Conservation (phyloP, 2,797 vertebrate species). For the Myotis myotis region DNA sequence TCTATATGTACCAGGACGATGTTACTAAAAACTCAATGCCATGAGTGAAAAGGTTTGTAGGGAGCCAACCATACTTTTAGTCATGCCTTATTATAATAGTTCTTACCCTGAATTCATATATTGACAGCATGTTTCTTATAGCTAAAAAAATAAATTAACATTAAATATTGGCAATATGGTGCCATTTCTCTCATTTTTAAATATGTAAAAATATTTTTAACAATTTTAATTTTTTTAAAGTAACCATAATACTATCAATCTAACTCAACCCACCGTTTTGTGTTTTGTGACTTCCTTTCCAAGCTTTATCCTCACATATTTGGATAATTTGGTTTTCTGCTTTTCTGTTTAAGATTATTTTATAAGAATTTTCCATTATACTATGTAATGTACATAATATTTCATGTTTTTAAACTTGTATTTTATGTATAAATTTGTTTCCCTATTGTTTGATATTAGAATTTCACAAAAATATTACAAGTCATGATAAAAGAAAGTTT, state of each 20-base stretch:
- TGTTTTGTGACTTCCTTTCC: neutral
- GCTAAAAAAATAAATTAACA: neutral
- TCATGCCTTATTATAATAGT: neutral
- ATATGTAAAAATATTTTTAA: neutral
- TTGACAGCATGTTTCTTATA: neutral
- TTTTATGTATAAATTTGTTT: neutral
- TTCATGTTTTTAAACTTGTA: neutral
- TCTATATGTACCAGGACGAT: neutral
- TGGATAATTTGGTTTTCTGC: neutral
- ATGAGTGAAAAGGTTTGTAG: neutral
- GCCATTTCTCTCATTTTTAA: neutral
- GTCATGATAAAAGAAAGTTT: neutral
- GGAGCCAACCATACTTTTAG: neutral
- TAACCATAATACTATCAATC: neutral
- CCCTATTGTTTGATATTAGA: neutral
- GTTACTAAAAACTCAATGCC: neutral
- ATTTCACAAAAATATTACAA: neutral
- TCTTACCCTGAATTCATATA: neutral
- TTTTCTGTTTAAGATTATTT: neutral
- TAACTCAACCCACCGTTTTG: neutral
- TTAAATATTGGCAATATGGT: neutral
- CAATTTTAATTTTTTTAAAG: too few species aligned
- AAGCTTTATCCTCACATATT: neutral
- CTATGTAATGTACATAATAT: neutral
- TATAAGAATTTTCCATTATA: neutral